These are phyloP conservation scores for Vidua chalybeata DNA, from an alignment of 2,113 vertebrate species.

Conservation along the genomic window DNA sequence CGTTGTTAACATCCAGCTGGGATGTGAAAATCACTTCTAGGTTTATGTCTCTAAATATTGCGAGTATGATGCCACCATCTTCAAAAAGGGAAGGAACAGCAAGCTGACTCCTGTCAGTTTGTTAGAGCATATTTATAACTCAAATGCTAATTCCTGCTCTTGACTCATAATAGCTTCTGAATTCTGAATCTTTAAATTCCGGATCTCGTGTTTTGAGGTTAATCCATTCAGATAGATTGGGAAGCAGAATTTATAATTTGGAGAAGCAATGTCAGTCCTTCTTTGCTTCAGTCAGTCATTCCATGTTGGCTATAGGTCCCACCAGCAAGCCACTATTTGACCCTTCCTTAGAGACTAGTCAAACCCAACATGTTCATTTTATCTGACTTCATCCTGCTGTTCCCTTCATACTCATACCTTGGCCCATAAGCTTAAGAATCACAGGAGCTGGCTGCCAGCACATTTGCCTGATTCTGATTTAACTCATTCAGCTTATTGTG, in stretches of 20 bases:
- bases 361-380: not conserved
- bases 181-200: conserved; percentile 66
- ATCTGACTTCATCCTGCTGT: not conserved
- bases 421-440: not conserved
- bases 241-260: conserved; percentile 58
- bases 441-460: not conserved
- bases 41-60: conserved; percentile 61
- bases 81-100: conserved; percentile 56
- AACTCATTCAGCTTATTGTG: conserved; percentile 59
- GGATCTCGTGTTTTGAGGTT: conserved; percentile 62
- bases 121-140: conserved; percentile 68
- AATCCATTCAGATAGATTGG: conserved; percentile 63
- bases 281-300: conserved; percentile 34
- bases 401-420: not conserved
- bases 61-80: conserved; percentile 57
- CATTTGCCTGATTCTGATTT: conserved; percentile 22
- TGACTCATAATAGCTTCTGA: conserved; percentile 73
- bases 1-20: conserved; percentile 50
- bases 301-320: not conserved
- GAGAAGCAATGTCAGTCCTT: conserved; percentile 29
- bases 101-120: conserved; percentile 57
- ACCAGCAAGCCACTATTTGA: not conserved
- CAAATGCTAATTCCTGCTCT: conserved; percentile 70
- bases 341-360: not conserved
- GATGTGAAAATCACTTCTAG: conserved; percentile 64